Base-by-base conservation (phyloP, 2,113 vertebrate genomes). In the Etia nguti region DNA sequence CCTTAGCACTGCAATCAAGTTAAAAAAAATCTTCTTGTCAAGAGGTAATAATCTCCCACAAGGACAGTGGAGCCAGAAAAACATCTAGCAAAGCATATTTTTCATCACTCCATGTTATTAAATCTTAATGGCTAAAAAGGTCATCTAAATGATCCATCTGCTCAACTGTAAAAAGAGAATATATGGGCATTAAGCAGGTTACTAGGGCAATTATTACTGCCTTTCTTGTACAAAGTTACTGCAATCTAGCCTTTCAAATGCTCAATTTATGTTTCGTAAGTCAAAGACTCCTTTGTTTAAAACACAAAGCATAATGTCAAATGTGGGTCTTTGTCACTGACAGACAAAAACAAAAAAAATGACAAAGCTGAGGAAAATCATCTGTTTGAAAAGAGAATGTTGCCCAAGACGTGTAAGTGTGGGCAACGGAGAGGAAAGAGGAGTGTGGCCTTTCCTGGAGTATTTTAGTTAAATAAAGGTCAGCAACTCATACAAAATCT, bases 151-250 rank as follows among this genome's bases (percentile, higher is more conserved):
- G 52, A 88, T 36, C 79, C 79, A 82, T 29, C 20, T 86, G 24
- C 24, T 55, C 46, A 52, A 52, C 46, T n/a, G 41, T 54, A 56
- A 36, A 26, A 12, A 79, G 10, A n/a, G 83, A 90, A 50, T 41
- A 68, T 36, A 52, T 12, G 18, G 81, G 56, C 80, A 77, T 86
- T 81, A 81, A 91, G 81, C 18, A 31, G 48, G 34, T 82, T 79
- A 92, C 60, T 24, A 41, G 26, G 26, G 68, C 31, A 54, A 80
- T 86, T 86, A 89, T 86, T 59, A 55, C 86, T 55, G 80, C 82
- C 55, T 87, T 31, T 80, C 38, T 48, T 77, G 43, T 77, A 29
- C 26, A 77, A 31, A 77, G 43, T 75, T 50, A 20, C 16, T 50
- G 24, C 4, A 48, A 75, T 29, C 43, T 13, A 50, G 26, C 11